Conservation (phyloP, 2,888 invertebrate species). For the Stictocephala bisonia region DNA sequence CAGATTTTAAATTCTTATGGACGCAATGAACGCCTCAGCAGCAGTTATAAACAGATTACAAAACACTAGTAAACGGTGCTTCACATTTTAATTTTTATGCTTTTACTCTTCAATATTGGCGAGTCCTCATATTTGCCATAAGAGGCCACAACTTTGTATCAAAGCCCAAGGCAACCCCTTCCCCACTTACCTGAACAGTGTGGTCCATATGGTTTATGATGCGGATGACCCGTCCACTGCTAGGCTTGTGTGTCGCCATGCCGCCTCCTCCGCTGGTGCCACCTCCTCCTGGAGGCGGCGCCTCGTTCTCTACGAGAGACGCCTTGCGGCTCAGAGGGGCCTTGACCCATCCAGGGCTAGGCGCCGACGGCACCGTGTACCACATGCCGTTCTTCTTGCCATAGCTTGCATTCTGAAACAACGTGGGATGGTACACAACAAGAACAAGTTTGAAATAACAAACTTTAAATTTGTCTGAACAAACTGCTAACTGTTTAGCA, state of each 20-base stretch:
- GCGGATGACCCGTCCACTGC: constrained; percentile 87
- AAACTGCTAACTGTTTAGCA: too few relatives aligned
- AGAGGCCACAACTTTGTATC: too few relatives aligned
- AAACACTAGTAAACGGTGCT: too few relatives aligned
- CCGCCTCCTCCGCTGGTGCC: constrained; percentile 67
- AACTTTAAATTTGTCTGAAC: too few relatives aligned
- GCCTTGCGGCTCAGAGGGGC: constrained; percentile 78
- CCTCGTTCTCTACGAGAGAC: constrained; percentile 84
- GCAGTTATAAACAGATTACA: too few relatives aligned
- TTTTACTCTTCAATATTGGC: too few relatives aligned
- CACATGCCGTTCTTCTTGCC: constrained; percentile 90
- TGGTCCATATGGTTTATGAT: constrained; percentile 95
- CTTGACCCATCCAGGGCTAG: constrained; percentile 71
- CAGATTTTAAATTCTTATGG: too few relatives aligned
- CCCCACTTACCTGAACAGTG: constrained; percentile 82
- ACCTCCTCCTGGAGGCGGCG: constrained; percentile 77
- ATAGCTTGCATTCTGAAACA: constrained; percentile 83
- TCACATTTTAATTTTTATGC: too few relatives aligned
- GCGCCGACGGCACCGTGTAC: constrained; percentile 67
- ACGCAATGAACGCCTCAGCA: too few relatives aligned
- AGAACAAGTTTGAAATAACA: too few relatives aligned
- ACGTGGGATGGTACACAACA: constrained; percentile 48
- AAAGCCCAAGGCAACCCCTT: too few relatives aligned
- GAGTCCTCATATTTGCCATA: too few relatives aligned
- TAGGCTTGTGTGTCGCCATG: constrained; percentile 71